Conservation (phyloP, 2,888 invertebrate species). For the Mimachlamys varia region DNA sequence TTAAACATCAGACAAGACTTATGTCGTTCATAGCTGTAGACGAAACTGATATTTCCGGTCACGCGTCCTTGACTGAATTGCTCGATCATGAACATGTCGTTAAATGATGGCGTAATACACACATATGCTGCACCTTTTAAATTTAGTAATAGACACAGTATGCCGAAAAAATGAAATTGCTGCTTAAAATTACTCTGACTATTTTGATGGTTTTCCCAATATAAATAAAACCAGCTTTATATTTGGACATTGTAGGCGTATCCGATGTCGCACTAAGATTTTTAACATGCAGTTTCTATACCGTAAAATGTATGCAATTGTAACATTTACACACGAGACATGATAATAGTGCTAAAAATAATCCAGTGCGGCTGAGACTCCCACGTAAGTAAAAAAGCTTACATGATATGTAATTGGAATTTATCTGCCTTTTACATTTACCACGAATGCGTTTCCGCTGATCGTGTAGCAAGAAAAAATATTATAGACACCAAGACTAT, state of each 20-base stretch:
- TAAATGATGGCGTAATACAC: too few relatives aligned
- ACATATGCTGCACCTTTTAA: too few relatives aligned
- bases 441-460: neutral
- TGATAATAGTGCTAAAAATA: neutral
- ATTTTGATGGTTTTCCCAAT: neutral
- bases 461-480: neutral
- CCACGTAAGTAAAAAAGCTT: neutral
- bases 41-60: neutral
- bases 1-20: too few relatives aligned
- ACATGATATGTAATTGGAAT: neutral
- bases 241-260: too few relatives aligned
- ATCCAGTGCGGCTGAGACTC: neutral
- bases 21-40: too few relatives aligned
- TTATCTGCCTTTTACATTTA: neutral
- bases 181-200: neutral
- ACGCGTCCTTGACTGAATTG: neutral
- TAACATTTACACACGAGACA: neutral
- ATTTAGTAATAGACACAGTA: too few relatives aligned
- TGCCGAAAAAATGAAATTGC: too few relatives aligned
- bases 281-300: neutral
- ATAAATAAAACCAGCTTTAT: neutral
- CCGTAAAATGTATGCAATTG: neutral
- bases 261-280: neutral
- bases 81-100: too few relatives aligned
- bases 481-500: neutral